Evolutionary conservation across 2,113 vertebrate genomes (phyloP), one percentile per base, ranked within the genome.

Genomic region (Rhynchopsitta pachyrhyncha): DNA sequence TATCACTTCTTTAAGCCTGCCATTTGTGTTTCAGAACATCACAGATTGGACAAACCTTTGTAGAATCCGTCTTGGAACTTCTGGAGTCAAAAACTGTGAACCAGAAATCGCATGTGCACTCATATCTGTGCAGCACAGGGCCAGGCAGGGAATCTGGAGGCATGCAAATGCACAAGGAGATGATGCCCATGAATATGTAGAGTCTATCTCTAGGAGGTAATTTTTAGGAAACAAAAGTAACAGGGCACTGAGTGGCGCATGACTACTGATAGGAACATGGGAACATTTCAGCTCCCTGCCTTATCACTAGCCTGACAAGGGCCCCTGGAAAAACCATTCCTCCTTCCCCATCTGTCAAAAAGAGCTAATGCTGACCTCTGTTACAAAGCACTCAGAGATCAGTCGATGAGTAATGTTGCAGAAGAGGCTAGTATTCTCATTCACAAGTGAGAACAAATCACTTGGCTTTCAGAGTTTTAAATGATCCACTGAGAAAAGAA

Each of bases 121-220:
- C 2, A 0, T 28, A 20, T n/a, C 88, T 2, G 0, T 29, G 31
- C 0, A 0, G 27, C 23, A 78, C 0, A 0, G 17, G 37, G n/a
- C 29, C 77, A 92, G 29, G 7, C 35, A 83, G 5, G 7, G 22
- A 37, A 52, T 17, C 71, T 29, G 23, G 41, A 74, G 31, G 3
- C 4, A 0, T 2, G 10, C 3, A 9, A 1, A 0, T 24, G 8
- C 11, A 16, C 29, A n/a, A 67, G 28, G 28, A 74, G 29, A 24
- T 27, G 42, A 42, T 52, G n/a, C 16, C 14, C 33, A 69, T 62
- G 73, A 92, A 76, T 24, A 66, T 0, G 10, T 8, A 20, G 4
- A 17, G 17, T 66, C 24, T 4, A 4, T 7, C 52, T 76, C 44
- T 33, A 76, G 17, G 35, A 23, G 3, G 22, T 4, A 50, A 41